Conservation (phyloP, 2,888 invertebrate species). For the Tupiocoris notatus region DNA sequence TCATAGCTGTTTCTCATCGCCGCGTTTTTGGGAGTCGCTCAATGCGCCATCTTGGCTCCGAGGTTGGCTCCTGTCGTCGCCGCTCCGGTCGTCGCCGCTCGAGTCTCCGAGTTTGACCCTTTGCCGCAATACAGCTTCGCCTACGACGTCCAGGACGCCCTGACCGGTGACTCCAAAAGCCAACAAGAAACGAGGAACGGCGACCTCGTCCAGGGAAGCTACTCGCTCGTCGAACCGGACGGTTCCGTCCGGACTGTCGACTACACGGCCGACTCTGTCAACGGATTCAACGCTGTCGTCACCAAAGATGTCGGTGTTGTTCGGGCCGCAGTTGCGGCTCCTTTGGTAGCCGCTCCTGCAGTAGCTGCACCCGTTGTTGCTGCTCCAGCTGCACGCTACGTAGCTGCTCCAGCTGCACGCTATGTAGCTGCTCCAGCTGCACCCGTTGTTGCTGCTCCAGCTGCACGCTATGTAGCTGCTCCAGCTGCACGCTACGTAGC, state of each 20-base stretch:
- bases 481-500: too few species aligned
- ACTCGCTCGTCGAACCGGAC: too few species aligned
- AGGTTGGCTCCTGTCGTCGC: constrained; percentile 10
- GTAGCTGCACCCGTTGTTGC: not conserved
- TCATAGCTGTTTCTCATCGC: constrained; percentile 18
- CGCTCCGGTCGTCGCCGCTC: constrained; percentile 3
- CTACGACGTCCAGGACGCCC: constrained; percentile 36
- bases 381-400: constrained; percentile 1
- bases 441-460: too few species aligned
- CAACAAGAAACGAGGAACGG: too few species aligned
- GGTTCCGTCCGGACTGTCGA: too few species aligned
- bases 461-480: too few species aligned
- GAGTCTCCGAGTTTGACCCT: constrained; percentile 24
- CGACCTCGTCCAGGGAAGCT: too few species aligned
- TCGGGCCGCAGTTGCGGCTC: constrained; percentile 26
- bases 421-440: too few species aligned
- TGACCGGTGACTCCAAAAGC: too few species aligned
- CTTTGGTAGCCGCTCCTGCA: constrained; percentile 14
- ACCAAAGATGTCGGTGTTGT: too few species aligned
- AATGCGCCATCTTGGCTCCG: constrained; percentile 2
- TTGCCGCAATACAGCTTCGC: constrained; percentile 34
- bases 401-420: constrained; percentile 1
- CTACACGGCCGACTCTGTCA: constrained; percentile 26
- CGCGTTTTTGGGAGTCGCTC: constrained; percentile 15
- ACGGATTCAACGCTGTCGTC: too few species aligned